phyloP scores from a whole-genome alignment of 2,797 vertebrate species.

The Trematomus bernacchii region DNA sequence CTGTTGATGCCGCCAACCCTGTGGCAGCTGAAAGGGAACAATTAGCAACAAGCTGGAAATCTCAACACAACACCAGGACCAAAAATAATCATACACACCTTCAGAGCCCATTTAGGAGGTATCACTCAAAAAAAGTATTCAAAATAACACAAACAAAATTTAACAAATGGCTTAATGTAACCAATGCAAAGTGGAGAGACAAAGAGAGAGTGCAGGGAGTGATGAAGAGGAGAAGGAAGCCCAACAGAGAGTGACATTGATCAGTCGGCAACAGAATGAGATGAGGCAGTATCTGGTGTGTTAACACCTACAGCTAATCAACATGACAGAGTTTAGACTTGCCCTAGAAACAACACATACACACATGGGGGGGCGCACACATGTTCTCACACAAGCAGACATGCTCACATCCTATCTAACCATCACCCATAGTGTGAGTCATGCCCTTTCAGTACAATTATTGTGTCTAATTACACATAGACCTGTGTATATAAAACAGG shows the following conservation, averaged over 20 bases:
- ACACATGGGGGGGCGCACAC: constrained; percentile 7
- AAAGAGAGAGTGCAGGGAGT: constrained; percentile 24
- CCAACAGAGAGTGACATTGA: constrained; percentile 80
- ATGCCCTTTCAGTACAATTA: not conserved
- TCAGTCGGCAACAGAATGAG: constrained; percentile 82
- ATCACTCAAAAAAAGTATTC: not conserved
- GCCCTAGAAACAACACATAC: constrained; percentile 80
- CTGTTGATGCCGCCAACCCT: constrained; percentile 75
- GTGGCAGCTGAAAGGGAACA: constrained; percentile 66
- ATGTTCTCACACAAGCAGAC: constrained; percentile 5
- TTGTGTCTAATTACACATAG: constrained; percentile 9
- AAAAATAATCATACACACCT: constrained; percentile 8
- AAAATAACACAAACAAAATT: too few species aligned
- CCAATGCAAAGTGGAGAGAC: constrained; percentile 30
- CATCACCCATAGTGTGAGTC: constrained; percentile 31
- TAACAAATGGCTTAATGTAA: constrained; percentile 4
- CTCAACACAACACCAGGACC: not conserved
- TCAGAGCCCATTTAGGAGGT: not conserved
- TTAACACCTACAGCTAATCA: constrained; percentile 88
- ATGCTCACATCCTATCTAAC: constrained; percentile 20
- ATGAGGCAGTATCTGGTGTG: constrained; percentile 80
- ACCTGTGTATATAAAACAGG: constrained; percentile 24
- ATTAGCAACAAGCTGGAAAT: constrained; percentile 70
- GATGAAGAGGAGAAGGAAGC: constrained; percentile 47
- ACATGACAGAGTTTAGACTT: constrained; percentile 86